Evolutionary conservation across 2,888 invertebrate genomes (phyloP).

Genomic region (Ochropacha duplaris): DNA sequence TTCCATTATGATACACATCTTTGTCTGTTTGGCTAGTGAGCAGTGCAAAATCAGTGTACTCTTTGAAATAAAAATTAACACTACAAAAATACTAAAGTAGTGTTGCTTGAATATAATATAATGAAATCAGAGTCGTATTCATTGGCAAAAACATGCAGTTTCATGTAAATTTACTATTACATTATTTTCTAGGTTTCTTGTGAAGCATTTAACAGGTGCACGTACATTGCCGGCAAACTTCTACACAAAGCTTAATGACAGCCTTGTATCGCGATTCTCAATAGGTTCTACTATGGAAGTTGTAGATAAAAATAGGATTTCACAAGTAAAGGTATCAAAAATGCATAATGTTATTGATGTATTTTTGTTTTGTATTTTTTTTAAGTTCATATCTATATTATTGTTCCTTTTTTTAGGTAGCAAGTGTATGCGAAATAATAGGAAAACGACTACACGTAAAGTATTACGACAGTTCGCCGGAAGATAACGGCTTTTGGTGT

Average conservation of each 20-base stretch:
- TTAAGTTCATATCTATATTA: too few species aligned
- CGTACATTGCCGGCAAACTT: slow-evolving; percentile 96
- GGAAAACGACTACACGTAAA: slow-evolving; percentile 96
- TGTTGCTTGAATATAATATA: too few species aligned
- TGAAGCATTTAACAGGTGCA: slow-evolving; percentile 96
- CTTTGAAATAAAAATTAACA: too few species aligned
- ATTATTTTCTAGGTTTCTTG: slow-evolving; percentile 85
- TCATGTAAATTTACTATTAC: not conserved
- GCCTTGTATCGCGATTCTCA: slow-evolving; percentile 91
- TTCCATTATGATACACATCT: too few species aligned
- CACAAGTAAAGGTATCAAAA: slow-evolving; percentile 87
- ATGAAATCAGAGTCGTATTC: too few species aligned
- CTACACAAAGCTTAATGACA: slow-evolving; percentile 93
- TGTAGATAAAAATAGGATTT: slow-evolving; percentile 97
- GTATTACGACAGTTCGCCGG: slow-evolving; percentile 91
- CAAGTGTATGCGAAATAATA: slow-evolving; percentile 94
- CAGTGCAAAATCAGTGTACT: too few species aligned
- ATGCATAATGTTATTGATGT: too few species aligned
- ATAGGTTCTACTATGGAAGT: slow-evolving; percentile 95
- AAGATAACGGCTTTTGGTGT: slow-evolving; percentile 97
- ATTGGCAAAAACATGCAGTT: too few species aligned
- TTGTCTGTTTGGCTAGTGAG: too few species aligned
- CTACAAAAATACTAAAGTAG: too few species aligned
- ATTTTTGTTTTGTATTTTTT: too few species aligned
- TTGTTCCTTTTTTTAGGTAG: slow-evolving; percentile 79